These are phyloP conservation scores for Stegastes partitus DNA, from an alignment of 2,113 vertebrate species.

Conservation along the genomic window DNA sequence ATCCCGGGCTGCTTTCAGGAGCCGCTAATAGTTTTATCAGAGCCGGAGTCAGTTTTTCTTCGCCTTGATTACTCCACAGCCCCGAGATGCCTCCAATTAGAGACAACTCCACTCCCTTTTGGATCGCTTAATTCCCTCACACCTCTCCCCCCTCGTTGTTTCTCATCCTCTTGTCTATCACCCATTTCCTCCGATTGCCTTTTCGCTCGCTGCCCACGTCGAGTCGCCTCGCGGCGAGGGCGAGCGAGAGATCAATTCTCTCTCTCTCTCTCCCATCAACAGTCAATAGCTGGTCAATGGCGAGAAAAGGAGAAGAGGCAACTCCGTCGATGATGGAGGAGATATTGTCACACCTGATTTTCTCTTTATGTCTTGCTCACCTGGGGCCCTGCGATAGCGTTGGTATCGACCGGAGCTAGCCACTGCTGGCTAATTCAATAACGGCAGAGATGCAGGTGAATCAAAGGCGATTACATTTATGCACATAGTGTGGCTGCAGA, in stretches of 20 bases:
- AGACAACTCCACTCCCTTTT: constrained; percentile 52
- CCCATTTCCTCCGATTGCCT: constrained; percentile 58
- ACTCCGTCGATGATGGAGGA: constrained; percentile 71
- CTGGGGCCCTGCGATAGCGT: constrained; percentile 67
- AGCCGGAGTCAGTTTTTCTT: constrained; percentile 49
- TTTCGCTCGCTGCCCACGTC: constrained; percentile 43
- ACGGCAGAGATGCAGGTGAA: constrained; percentile 44
- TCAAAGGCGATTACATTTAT: constrained; percentile 63
- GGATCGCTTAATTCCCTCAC: constrained; percentile 52
- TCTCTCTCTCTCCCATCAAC: constrained; percentile 54
- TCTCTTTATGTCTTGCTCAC: constrained; percentile 74
- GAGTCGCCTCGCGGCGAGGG: constrained; percentile 53
- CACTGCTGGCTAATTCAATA: constrained; percentile 65
- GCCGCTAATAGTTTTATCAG: constrained; percentile 72
- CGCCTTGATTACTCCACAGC: constrained; percentile 70
- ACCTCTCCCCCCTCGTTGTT: constrained; percentile 35
- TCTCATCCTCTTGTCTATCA: constrained; percentile 47
- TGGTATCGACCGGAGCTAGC: constrained; percentile 69
- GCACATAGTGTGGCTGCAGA: constrained; percentile 18
- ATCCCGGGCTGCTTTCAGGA: constrained; percentile 20
- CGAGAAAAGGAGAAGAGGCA: constrained; percentile 62
- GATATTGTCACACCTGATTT: constrained; percentile 79
- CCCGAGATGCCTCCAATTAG: constrained; percentile 70
- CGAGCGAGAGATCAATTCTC: constrained; percentile 69
- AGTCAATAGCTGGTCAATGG: constrained; percentile 69